phyloP scores from a whole-genome alignment of 2,113 vertebrate genomes.

The Diadophis punctatus region DNA sequence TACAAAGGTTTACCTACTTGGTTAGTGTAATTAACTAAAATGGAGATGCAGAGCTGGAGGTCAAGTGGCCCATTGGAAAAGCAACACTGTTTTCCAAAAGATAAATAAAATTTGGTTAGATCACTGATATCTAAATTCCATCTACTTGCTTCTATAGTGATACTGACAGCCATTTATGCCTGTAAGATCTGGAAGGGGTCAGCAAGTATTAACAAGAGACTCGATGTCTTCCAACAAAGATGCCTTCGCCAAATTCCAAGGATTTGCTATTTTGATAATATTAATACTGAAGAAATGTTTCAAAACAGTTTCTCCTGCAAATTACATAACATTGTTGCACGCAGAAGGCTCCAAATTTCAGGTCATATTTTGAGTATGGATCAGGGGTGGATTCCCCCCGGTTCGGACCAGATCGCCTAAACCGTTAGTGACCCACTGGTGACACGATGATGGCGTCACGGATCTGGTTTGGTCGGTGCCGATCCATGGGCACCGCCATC shows the following conservation, averaged over 20 bases:
- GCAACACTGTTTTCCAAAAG: not conserved
- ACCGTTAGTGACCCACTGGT: too few species aligned
- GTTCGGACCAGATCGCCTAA: too few species aligned
- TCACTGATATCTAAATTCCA: not conserved
- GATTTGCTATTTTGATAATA: not conserved
- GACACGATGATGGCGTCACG: too few species aligned
- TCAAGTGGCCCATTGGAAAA: not conserved
- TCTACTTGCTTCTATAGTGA: not conserved
- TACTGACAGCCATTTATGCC: not conserved
- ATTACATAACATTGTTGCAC: not conserved
- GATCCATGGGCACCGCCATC: too few species aligned
- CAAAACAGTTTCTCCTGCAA: not conserved
- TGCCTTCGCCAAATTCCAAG: not conserved
- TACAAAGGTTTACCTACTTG: not conserved
- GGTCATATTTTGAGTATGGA: not conserved
- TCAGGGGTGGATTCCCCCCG: too few species aligned
- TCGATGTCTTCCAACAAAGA: not conserved
- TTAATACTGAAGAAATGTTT: not conserved
- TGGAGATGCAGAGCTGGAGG: not conserved
- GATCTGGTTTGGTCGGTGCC: too few species aligned
- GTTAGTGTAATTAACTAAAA: not conserved
- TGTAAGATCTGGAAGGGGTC: not conserved
- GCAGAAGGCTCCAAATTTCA: not conserved
- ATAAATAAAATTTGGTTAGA: not conserved
- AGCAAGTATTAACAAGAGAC: not conserved